Conservation (phyloP, 2,113 vertebrate genomes). For the Chitala chitala region DNA sequence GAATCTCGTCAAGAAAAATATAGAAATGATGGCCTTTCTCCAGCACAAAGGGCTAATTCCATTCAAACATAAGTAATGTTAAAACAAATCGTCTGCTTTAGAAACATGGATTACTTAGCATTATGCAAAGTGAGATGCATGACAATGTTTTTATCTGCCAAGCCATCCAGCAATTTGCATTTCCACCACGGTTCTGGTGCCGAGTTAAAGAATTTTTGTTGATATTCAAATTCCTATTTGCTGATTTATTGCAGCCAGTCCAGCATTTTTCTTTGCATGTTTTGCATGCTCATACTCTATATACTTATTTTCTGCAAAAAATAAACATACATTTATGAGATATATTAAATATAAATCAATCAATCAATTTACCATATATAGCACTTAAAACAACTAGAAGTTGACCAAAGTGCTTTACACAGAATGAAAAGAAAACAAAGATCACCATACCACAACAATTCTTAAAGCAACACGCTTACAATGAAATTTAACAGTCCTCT, state of each 20-base stretch:
- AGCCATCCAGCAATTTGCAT: constrained; percentile 54
- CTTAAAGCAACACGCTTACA: too few relatives aligned
- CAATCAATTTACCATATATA: background rate
- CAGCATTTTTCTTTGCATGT: constrained; percentile 38
- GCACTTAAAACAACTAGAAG: too few relatives aligned
- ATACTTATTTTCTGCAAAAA: too few relatives aligned
- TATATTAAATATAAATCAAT: background rate
- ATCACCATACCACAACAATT: too few relatives aligned
- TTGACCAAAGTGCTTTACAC: too few relatives aligned
- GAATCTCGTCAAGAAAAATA: background rate
- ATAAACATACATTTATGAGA: background rate
- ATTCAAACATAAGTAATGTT: constrained; percentile 3
- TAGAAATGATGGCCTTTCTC: background rate
- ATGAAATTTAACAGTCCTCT: too few relatives aligned
- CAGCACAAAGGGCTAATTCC: background rate
- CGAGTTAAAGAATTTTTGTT: constrained; percentile 41
- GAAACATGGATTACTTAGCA: background rate
- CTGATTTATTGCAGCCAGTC: constrained; percentile 53
- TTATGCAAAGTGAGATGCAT: constrained; percentile 13
- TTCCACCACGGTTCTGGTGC: constrained; percentile 56
- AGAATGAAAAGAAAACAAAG: too few relatives aligned
- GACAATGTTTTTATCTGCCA: constrained; percentile 36
- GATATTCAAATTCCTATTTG: constrained; percentile 64
- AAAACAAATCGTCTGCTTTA: background rate
- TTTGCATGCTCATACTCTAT: too few relatives aligned